Conservation (phyloP, 2,113 vertebrate genomes). For the Indri indri region DNA sequence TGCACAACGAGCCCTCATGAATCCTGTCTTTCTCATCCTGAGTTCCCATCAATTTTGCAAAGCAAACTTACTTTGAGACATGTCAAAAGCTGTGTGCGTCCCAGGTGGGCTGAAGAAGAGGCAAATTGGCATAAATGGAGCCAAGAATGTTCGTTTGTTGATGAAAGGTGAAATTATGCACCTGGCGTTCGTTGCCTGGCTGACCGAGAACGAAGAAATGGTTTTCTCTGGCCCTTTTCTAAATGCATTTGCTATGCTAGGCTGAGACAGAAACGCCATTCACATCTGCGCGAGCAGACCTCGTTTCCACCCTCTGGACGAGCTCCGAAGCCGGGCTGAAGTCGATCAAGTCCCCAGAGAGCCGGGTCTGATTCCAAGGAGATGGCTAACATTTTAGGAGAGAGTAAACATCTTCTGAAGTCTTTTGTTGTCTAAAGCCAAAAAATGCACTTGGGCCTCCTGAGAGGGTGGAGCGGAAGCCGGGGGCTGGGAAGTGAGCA, state of each 20-base stretch:
- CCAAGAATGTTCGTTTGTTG: slow-evolving; percentile 51
- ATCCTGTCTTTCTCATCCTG: background rate
- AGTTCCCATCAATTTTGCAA: background rate
- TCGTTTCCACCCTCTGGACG: background rate
- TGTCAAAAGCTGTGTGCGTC: slow-evolving; percentile 40
- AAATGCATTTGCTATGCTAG: background rate
- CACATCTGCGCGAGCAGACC: background rate
- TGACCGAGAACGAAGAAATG: rapidly evolving
- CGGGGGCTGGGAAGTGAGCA: rapidly evolving
- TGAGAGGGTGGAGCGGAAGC: no score
- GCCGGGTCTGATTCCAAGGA: rapidly evolving
- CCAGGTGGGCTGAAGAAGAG: slow-evolving; percentile 59
- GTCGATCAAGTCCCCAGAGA: background rate
- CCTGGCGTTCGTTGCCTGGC: background rate
- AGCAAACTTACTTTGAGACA: slow-evolving; percentile 32
- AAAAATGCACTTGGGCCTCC: background rate
- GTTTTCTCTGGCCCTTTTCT: background rate
- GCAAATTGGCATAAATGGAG: background rate
- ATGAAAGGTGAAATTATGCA: slow-evolving; percentile 46
- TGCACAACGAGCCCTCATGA: background rate
- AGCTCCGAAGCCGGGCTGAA: background rate
- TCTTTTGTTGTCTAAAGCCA: background rate
- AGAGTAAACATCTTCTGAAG: background rate
- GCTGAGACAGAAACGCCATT: background rate
- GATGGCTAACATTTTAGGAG: background rate